Base-by-base conservation (phyloP, 2,113 vertebrate species). In the Polypterus senegalus region DNA sequence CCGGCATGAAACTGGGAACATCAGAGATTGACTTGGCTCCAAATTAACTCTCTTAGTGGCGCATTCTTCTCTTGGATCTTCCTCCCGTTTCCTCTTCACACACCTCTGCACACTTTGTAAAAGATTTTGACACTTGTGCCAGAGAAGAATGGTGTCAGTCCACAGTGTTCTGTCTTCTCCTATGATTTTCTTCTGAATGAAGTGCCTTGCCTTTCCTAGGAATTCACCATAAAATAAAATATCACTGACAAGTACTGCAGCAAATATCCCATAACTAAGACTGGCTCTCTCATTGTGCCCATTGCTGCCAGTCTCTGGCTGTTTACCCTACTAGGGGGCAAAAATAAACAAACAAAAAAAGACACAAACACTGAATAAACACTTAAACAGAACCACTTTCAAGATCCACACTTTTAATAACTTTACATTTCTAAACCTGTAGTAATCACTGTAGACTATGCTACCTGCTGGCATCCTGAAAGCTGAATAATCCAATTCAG, bases 151-250 rank as follows among this genome's bases (percentile, higher is more conserved):
- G 59, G 67, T 45, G 59, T 75, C 67, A 63, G 74, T 48, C 83
- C 86, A 89, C 5, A 62, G 27, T 27, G 27, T 61, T 9, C 67
- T 58, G 0, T 72, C 72, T 7, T 85, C 76, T 54, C 76, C 76
- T 3, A 45, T 63, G 65, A 87, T n/a, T 65, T 81, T 69, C 60
- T 48, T 78, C 64, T 73, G 77, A 52, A 89, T 66, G 9, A 79
- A 64, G 60, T 71, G 63, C 45, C 79, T 54, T 61, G 74, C 58
- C 72, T 71, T 86, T 54, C 86, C 86, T 89, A 67, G 55, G 58
- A 59, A 51, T 59, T 45, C 7, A 59, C 54, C 47, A 52, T 3
- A 11, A 56, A 11, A 4, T 3, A 49, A 63, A 58, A 59, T 9
- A 46, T 49, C 49, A 8, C 5, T 11, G 5, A 10, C 3, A 3